Evolutionary conservation across 2,113 vertebrate species (phyloP), one percentile per base, ranked within the genome.

Genomic region (Indicator indicator): DNA sequence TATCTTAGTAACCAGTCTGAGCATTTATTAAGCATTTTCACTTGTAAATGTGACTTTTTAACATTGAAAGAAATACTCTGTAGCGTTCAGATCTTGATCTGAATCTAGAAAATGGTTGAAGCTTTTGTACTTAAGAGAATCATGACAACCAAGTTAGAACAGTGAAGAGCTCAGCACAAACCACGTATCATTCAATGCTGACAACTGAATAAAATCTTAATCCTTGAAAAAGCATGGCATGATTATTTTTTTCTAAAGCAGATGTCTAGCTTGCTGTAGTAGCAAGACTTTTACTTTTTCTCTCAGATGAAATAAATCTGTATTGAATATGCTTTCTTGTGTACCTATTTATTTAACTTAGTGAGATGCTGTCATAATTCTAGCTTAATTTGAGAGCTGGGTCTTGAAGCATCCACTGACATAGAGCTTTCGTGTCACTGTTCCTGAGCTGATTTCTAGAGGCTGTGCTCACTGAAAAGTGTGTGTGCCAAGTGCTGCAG

Each of bases 161-260:
- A 42, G 42, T 14, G 42, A 42, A 42, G 42, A 42, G 42, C 42
- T 42, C 42, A 42, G 42, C 42, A 42, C 42, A 42, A 42, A 42
- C 13, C 42, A 42, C 14, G 12, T 42, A 42, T 42, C 12, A 42
- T 14, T 94, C 70, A 87, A 42, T 85, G 63, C 0, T 83, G 30
- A 19, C 67, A 94, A 38, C 71, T 87, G 78, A 80, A 87, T 81
- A 90, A 79, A 32, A 42, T 70, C 65, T 91, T 94, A 89, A 36
- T 36, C 36, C 36, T 36, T 36, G 42, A 42, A 42, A 42, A 42
- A 91, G 94, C 46, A 42, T 91, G 60, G 19, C 0, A 3, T 88
- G 60, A 46, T 82, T 77, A 83, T 77, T 91, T 88, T 91, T 92
- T 83, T 42, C 48, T 81, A 65, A 94, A 91, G 58, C 64, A 89